Evolutionary conservation across 2,113 vertebrate species (phyloP), one percentile per base, ranked within the genome.

Genomic region (Nerophis lumbriciformis): DNA sequence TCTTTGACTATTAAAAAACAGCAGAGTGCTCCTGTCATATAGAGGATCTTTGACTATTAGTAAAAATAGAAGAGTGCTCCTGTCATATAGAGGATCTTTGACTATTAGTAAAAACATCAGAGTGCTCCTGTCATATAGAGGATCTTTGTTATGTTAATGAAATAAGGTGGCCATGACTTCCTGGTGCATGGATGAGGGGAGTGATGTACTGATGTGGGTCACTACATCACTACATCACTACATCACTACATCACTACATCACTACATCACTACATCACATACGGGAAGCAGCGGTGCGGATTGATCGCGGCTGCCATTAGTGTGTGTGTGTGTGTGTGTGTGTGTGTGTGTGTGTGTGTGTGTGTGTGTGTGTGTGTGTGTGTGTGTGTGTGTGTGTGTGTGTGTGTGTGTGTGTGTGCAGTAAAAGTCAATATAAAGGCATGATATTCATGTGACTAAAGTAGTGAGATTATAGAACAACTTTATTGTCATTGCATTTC

Each of bases 281-380:
- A 79, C 83, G 66, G 69, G 82, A 83, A 74, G 79, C 84, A 77
- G 65, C 77, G 81, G 84, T 83, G 85, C 82, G 80, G 84, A 88
- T 87, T 83, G 86, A 88, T 87, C 66, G 77, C 15, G 66, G 56
- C 57, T 82, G 68, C 75, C 75, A 75, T 85, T 78, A 80, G 47
- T 57, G 63, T 54, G 21, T 45, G 60, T n/a, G 47, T 60, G 28
- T 48, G 53, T 51, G 68, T 59, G 16, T 71, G 58, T 53, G 59
- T 70, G 65, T 66, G 45, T 55, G 44, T 2, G 28, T 28, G 28
- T 3, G 28, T 28, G 28, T 2, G 28, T 3, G 28, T 28, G 28
- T 28, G 28, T 2, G 28, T 28, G 28, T 28, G 28, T 28, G 28
- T 28, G 28, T 28, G 28, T 28, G 28, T 28, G 28, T 28, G 28